Evolutionary conservation across 1,140 invertebrate genomes (phyloP).

Genomic region (Caerostris darwini): DNA sequence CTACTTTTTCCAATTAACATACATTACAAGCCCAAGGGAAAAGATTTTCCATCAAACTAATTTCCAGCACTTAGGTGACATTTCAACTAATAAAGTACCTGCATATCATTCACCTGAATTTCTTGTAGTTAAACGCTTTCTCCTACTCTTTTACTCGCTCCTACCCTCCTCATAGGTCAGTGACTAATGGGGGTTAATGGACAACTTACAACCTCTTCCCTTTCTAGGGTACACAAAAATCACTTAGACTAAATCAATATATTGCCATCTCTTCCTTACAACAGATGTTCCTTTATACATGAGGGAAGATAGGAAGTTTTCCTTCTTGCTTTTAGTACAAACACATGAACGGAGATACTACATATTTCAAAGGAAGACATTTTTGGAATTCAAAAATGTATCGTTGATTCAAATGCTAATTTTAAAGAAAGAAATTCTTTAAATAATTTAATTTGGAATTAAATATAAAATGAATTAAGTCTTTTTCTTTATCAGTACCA

Average conservation of each 20-base stretch:
- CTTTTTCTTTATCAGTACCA: too few species aligned
- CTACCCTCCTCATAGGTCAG: background rate
- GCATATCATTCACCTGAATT: background rate
- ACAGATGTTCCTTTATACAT: slow-evolving; percentile 12
- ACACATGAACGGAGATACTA: background rate
- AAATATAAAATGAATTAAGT: too few species aligned
- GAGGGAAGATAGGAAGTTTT: background rate
- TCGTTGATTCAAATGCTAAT: too few species aligned
- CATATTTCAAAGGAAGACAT: background rate
- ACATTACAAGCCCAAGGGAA: background rate
- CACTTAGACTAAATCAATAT: slow-evolving; percentile 60
- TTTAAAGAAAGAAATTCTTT: too few species aligned
- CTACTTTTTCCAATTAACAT: background rate
- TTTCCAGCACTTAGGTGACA: background rate
- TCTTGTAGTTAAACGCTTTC: background rate
- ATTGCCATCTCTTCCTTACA: background rate
- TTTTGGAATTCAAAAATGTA: background rate
- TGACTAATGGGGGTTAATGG: slow-evolving; percentile 58
- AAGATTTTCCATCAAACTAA: background rate
- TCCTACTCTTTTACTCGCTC: background rate
- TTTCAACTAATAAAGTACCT: slow-evolving; percentile 2
- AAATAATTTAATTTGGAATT: too few species aligned
- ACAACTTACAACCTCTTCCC: background rate
- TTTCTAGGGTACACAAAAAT: slow-evolving; percentile 45
- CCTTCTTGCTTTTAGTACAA: background rate